Evolutionary conservation across 1,140 invertebrate species (phyloP), one percentile per base, ranked within the genome.

Genomic region (Nymphalis io): DNA sequence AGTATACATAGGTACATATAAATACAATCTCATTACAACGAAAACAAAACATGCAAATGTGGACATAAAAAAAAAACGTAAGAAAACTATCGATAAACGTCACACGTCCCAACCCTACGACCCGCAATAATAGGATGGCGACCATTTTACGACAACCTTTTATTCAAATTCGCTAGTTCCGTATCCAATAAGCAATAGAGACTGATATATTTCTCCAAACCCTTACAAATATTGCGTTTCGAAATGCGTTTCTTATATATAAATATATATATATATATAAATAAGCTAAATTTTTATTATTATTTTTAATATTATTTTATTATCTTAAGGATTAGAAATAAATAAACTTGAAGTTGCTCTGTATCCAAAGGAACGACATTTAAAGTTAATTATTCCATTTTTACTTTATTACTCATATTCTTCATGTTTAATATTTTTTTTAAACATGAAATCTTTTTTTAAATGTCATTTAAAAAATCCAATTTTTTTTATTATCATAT

Each of bases 81-180:
- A 16, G 51, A 57, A 70, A 60, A 58, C 46, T 60, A 75, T 80
- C 76, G 76, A 77, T 66, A 75, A 62, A 51, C 13, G 51, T 53
- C 57, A 10, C 16, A 42, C 44, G 21, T 38, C 64, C 42, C 79
- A 73, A 72, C 84, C 63, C 79, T 81, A 79, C 23, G n/a, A 55
- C 62, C 66, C 75, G 55, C 81, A 80, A 87, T 86, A 87, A 87
- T 84, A 84, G 75, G 71, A 81, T 73, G 70, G 75, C 78, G 82
- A 84, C 85, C 82, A 85, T 85, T 89, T 89, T 87, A 89, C 78
- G 84, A 82, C 74, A 63, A 71, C 82, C 84, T 85, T 88, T 89
- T 89, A 89, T 89, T 89, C 85, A 89, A 89, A 89, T 89, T 82
- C 77, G 62, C 78, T 74, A 72, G 82, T 84, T 85, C 85, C 83